Conservation (phyloP, 2,888 invertebrate species). For the Pteria penguin region DNA sequence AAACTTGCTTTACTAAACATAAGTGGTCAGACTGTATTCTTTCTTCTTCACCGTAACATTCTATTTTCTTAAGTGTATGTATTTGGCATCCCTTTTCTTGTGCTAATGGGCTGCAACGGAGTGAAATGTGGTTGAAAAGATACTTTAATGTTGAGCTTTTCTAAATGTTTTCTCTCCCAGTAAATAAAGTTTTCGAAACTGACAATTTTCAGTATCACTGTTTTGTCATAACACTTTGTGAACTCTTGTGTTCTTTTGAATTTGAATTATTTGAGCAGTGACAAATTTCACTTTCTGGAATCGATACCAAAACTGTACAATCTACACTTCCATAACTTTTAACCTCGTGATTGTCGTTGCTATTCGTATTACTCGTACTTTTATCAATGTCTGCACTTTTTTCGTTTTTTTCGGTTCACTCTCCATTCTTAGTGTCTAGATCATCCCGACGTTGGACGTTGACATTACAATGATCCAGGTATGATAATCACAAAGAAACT, state of each 20-base stretch:
- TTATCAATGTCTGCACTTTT: too few species aligned
- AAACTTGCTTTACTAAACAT: constrained; percentile 1
- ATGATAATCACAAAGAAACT: too few species aligned
- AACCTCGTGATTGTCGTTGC: too few species aligned
- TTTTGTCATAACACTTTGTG: too few species aligned
- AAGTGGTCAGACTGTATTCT: neutral
- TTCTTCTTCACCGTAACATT: neutral
- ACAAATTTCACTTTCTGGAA: neutral
- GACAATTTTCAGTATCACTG: too few species aligned
- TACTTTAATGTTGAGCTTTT: constrained; percentile 1
- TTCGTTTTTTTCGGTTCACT: too few species aligned
- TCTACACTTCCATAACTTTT: too few species aligned
- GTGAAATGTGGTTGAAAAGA: neutral
- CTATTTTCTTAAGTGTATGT: neutral
- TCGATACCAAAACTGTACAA: too few species aligned
- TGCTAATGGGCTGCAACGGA: neutral
- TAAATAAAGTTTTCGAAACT: neutral
- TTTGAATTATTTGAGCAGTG: neutral
- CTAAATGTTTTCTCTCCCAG: constrained; percentile 1
- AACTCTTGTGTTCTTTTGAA: neutral
- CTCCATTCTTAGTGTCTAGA: too few species aligned
- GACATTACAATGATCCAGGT: too few species aligned
- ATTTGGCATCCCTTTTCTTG: constrained; percentile 1
- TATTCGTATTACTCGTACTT: too few species aligned
- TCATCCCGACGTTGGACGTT: too few species aligned